Evolutionary conservation across 2,113 vertebrate genomes (phyloP), one percentile per base, ranked within the genome.

Genomic region (Hippocampus comes): DNA sequence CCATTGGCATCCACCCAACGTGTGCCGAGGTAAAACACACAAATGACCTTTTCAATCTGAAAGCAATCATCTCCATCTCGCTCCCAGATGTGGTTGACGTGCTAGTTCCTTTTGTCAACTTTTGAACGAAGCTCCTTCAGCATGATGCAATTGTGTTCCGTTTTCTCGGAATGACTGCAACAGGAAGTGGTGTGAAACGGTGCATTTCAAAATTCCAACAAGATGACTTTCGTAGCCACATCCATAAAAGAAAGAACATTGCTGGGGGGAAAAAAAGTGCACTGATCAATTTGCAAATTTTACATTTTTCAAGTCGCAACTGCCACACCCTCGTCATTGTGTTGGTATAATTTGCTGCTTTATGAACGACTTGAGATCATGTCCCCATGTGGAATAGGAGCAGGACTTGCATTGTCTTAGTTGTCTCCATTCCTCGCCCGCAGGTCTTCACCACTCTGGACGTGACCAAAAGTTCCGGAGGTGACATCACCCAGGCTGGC

Each of bases 1-100:
- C 97, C 17, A 95, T 98, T 46, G 97, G 97, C 48, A 99, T 99
- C 71, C 97, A 99, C 78, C 97, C 97, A 11, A 99, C 97, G 1
- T 96, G 97, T 74, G 96, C 92, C 67, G 97, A 99, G 95, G 97
- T 98, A 85, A 72, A 38, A 66, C 42, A 7, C 10, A 9, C 48
- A 1, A n/a, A 1, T 34, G 15, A 23, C 8, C 9, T 7, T 51
- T 55, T 30, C 9, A 17, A 34, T 0, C 17, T 64, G 18, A 42
- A 46, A 23, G 6, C 41, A 12, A 20, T 7, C 18, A 9, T 21
- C 18, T 20, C 20, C 20, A 51, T 51, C 49, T 51, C 49, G 7
- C 49, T 51, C 6, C 6, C 18, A 5, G 18, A 20, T 21, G 6
- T 46, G 43, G 43, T 51, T 51, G 6, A 51, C 6, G 18, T 9